Evolutionary conservation across 2,113 vertebrate genomes (phyloP), one percentile per base, ranked within the genome.

Genomic region (Mus pahari): DNA sequence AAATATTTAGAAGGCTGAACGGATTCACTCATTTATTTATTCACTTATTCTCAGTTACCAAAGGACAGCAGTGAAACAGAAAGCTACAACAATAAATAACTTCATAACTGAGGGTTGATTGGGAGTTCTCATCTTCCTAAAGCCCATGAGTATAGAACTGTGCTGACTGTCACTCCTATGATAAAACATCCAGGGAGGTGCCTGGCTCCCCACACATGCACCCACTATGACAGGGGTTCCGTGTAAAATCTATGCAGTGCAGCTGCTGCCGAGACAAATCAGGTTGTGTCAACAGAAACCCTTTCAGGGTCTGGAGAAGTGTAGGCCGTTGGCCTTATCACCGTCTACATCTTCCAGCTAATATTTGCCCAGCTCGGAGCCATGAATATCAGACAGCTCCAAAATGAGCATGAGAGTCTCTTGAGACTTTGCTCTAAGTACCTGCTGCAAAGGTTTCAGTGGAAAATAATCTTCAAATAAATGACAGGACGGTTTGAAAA

Each of bases 371-470:
- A 88, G 66, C 93, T n/a, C 45, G 20, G 62, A 62, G 55, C 13
- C 83, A 42, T 10, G 33, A 55, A 87, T 58, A 78, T 88, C 90
- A 95, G 81, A 92, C 73, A n/a, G 62, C 62, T 82, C 13, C 10
- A 81, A 71, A 91, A 77, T 42, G 77, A 96, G 78, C 3, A 1
- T 3, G 9, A 70, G 73, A 86, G 16, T 42, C 66, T 84, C 94
- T 68, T 53, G 62, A 48, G 71, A 81, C 64, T 91, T 91, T 60
- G 73, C 55, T 10, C 24, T 58, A 81, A 91, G 53, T 93, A 78
- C 53, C 92, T 92, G 68, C 95, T 66, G 42, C 48, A 94, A 94
- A 97, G 90, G 64, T 86, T 89, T 89, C 50, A 45, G 19, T 75
- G 71, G 66, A n/a, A 88, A 75, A 39, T 70, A 68, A 86, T 50